Conservation (phyloP, 2,797 vertebrate genomes). For the Pseudomugil gertrudae region DNA sequence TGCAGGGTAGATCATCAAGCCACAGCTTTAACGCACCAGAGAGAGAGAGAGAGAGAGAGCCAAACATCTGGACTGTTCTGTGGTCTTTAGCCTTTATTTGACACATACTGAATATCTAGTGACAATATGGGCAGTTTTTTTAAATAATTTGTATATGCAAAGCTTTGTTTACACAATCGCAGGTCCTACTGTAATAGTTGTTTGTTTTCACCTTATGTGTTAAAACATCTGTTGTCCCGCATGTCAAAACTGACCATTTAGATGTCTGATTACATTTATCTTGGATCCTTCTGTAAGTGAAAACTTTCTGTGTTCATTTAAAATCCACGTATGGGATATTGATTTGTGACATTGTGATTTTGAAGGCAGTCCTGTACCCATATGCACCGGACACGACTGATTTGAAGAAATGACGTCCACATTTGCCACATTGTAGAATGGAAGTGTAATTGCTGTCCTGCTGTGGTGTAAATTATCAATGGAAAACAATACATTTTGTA, state of each 20-base stretch:
- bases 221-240: not conserved
- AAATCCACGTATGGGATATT: not conserved
- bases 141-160: slow-evolving; percentile 7
- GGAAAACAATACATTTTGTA: not conserved
- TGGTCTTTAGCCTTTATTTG: slow-evolving; percentile 56
- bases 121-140: not conserved
- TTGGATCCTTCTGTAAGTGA: not conserved
- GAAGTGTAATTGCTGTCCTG: not conserved
- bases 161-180: not conserved
- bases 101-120: slow-evolving; percentile 3
- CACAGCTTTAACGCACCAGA: slow-evolving; percentile 34
- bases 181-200: too few species aligned
- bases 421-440: not conserved
- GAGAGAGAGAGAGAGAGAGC: slow-evolving; percentile 22
- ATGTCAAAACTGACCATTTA: not conserved
- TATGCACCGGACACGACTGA: not conserved
- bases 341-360: not conserved
- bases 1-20: slow-evolving; percentile 47
- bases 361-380: not conserved
- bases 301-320: not conserved
- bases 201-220: too few species aligned
- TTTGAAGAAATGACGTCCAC: not conserved
- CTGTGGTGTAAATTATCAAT: not conserved
- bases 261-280: not conserved
- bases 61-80: slow-evolving; percentile 60